These are phyloP conservation scores for Pseudochaenichthys georgianus DNA, from an alignment of 2,797 vertebrate species.

Conservation along the genomic window DNA sequence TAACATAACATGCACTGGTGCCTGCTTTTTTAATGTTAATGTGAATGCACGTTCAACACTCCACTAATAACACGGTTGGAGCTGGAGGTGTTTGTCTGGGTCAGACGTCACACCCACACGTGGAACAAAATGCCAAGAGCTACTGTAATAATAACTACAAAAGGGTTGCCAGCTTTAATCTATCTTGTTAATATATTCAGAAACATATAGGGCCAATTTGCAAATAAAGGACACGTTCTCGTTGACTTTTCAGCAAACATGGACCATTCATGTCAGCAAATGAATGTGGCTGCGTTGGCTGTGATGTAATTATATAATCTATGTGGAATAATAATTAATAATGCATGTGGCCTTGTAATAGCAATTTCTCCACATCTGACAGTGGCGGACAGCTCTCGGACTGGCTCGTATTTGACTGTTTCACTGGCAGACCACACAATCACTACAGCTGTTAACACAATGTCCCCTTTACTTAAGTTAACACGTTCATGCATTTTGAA, in stretches of 20 bases:
- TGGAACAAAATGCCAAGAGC: conserved; percentile 71
- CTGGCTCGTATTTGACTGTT: conserved; percentile 8
- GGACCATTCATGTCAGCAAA: conserved; percentile 36
- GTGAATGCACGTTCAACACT: conserved; percentile 73
- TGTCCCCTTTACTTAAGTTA: conserved; percentile 39
- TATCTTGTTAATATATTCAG: conserved; percentile 53
- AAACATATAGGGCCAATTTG: conserved; percentile 36
- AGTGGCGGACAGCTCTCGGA: conserved; percentile 13
- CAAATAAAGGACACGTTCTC: conserved; percentile 25
- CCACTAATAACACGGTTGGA: conserved; percentile 53
- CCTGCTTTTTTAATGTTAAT: conserved; percentile 81
- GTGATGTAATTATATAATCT: conserved; percentile 26
- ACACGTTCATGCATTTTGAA: conserved; percentile 65
- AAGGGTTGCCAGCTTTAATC: conserved; percentile 47
- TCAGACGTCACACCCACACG: conserved; percentile 77
- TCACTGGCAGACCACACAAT: conserved; percentile 21
- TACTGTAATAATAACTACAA: conserved; percentile 62
- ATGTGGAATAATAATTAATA: conserved; percentile 39
- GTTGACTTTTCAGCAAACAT: conserved; percentile 36
- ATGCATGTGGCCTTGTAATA: conserved; percentile 40
- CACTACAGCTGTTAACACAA: conserved; percentile 31
- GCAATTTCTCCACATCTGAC: conserved; percentile 30
- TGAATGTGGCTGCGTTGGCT: conserved; percentile 15
- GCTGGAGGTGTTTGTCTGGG: conserved; percentile 65
- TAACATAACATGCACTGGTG: conserved; percentile 72